These are phyloP conservation scores for Periphyllus acericola DNA, from an alignment of 2,888 invertebrate genomes.

Conservation along the genomic window DNA sequence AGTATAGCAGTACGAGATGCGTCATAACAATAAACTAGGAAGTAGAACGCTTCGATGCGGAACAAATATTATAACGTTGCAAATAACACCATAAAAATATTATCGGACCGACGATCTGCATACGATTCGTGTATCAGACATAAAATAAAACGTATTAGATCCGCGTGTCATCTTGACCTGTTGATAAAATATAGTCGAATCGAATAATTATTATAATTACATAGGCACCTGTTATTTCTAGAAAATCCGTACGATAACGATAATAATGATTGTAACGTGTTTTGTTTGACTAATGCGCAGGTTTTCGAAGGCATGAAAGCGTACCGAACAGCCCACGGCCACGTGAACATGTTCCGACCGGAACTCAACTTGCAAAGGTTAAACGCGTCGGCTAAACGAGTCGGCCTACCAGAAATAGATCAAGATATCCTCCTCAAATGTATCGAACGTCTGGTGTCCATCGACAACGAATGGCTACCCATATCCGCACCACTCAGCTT, in stretches of 20 bases:
- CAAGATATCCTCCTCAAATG: constrained; percentile 86
- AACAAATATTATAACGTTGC: neutral
- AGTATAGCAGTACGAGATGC: too few relatives aligned
- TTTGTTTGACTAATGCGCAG: constrained; percentile 70
- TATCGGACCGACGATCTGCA: neutral
- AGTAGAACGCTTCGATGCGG: neutral
- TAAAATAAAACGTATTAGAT: neutral
- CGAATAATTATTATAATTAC: neutral
- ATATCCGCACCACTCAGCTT: constrained; percentile 88
- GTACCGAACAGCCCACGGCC: constrained; percentile 90
- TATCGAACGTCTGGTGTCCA: constrained; percentile 82
- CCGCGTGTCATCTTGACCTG: neutral
- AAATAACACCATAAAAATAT: neutral
- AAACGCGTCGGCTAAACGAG: constrained; percentile 84
- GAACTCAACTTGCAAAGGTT: constrained; percentile 94
- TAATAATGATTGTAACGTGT: neutral
- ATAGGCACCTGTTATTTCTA: too few relatives aligned
- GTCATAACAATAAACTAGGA: neutral
- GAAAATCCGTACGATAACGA: too few relatives aligned
- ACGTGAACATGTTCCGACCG: constrained; percentile 93
- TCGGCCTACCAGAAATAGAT: constrained; percentile 90
- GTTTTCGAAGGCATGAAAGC: constrained; percentile 99
- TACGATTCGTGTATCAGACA: neutral
- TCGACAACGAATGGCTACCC: constrained; percentile 99
- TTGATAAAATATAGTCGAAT: neutral